Evolutionary conservation across 1,140 invertebrate genomes (phyloP).

Genomic region (Fragariocoptes setiger): DNA sequence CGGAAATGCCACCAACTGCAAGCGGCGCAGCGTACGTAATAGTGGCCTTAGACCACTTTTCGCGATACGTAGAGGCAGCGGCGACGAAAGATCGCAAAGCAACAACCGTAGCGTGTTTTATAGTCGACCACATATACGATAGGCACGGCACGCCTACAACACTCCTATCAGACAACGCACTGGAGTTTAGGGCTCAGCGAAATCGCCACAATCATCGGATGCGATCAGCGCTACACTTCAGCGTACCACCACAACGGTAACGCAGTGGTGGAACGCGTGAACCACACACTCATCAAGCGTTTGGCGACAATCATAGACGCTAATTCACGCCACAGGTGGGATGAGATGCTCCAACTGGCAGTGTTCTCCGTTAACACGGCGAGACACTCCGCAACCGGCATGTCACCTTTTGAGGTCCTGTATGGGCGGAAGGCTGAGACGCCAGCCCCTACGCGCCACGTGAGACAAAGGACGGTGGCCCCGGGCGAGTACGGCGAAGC

Average conservation of each 20-base stretch:
- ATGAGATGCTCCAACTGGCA: background rate
- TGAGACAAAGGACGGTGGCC: too few relatives aligned
- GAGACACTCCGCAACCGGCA: background rate
- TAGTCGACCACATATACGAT: background rate
- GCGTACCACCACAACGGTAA: background rate
- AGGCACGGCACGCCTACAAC: background rate
- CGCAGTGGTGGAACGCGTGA: background rate
- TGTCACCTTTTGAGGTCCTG: background rate
- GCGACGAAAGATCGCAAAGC: background rate
- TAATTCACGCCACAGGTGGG: background rate
- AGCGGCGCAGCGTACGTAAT: background rate
- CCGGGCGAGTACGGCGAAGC: too few relatives aligned
- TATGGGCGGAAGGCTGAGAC: background rate
- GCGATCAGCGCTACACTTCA: background rate
- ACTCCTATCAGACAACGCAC: background rate
- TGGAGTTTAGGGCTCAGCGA: background rate
- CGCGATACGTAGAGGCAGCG: background rate
- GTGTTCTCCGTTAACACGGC: background rate
- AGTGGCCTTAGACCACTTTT: background rate
- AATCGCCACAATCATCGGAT: background rate
- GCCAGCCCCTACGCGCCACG: too few relatives aligned
- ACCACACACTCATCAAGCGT: background rate
- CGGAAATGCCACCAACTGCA: background rate
- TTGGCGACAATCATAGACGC: slow-evolving; percentile 5
- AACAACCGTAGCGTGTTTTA: background rate